Conservation (phyloP, 2,113 vertebrate genomes). For the Emydocephalus ijimae region DNA sequence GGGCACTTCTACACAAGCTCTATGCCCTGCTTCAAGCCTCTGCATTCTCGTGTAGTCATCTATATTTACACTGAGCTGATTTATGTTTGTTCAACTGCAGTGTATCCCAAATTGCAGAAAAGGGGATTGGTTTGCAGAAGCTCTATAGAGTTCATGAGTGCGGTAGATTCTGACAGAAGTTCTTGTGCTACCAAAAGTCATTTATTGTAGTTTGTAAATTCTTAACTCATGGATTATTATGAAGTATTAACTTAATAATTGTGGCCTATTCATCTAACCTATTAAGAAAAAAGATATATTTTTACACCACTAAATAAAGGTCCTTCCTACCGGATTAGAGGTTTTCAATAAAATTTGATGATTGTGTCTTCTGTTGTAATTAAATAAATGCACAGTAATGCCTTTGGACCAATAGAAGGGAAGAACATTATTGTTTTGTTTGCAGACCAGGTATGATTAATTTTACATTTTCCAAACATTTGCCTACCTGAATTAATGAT, state of each 20-base stretch:
- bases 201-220: background rate
- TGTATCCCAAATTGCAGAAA: background rate
- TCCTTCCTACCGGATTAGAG: background rate
- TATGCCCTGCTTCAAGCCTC: background rate
- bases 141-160: background rate
- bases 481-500: background rate
- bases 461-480: background rate
- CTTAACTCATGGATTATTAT: background rate
- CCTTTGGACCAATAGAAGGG: background rate
- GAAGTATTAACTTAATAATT: background rate
- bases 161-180: background rate
- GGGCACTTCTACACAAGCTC: background rate
- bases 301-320: background rate
- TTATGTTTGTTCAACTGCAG: background rate
- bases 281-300: background rate
- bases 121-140: background rate
- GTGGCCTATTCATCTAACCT: background rate
- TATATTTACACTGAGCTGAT: background rate
- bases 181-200: background rate
- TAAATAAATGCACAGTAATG: background rate
- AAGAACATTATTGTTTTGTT: background rate
- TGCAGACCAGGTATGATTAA: background rate
- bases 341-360: background rate
- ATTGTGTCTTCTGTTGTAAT: background rate
- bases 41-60: background rate